Evolutionary conservation across 1,140 invertebrate species (phyloP), one percentile per base, ranked within the genome.

Genomic region (Drosophila suzukii): DNA sequence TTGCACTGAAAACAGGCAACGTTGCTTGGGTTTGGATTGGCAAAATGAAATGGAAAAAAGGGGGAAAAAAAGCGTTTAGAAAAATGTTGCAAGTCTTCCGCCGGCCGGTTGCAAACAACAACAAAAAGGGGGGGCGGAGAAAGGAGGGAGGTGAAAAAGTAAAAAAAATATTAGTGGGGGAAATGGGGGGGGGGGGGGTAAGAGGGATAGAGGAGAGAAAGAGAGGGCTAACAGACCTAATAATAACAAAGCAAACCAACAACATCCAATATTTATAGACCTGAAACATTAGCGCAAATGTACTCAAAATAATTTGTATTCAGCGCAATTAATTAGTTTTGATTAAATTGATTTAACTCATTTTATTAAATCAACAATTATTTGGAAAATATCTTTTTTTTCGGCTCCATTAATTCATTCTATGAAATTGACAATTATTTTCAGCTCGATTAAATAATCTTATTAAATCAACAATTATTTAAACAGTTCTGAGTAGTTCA

Each of bases 61-160:
- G 41, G 11, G 5, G 47, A 32, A 46, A 47, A 53, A 67, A 66
- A 34, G 39, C 59, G 71, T 46, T 75, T 70, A 78, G 55, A 62
- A 71, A 84, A 68, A 70, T 79, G 81, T 75, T 83, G 81, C 81
- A 83, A 78, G 72, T 75, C 72, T 75, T 65, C 75, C 75, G 75
- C 82, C 78, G 65, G 82, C 83, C 83, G 83, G 60, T 78, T 81
- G 79, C 74, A 73, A 59, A 59, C 63, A 72, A 75, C 47, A 81
- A 61, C 47, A 75, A 51, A 41, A 44, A 55, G 34, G 49, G 34
- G 49, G 15, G 17, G 11, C 10, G 10, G n/a, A 17, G 17, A 51
- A 36, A 10, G 17, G 13, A 8, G 30, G 30, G 11, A 72, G 17
- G 59, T 13, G n/a, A n/a, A 15, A 43, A 49, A 24, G 6, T 6